Conservation (phyloP, 2,888 invertebrate genomes). For the Congeria kusceri region DNA sequence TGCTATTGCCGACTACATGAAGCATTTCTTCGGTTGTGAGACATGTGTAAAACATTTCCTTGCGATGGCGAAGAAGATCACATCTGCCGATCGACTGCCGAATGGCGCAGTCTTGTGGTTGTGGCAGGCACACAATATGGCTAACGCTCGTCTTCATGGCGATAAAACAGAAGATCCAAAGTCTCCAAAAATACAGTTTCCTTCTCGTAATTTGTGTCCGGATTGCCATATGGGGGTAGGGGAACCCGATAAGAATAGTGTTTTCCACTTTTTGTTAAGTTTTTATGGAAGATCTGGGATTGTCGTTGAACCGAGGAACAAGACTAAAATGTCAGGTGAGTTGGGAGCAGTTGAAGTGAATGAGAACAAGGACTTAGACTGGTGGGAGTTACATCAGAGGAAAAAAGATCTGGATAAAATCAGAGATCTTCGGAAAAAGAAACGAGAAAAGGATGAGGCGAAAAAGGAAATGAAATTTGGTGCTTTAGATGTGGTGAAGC, state of each 20-base stretch:
- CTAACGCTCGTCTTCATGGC: constrained; percentile 94
- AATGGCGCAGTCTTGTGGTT: constrained; percentile 95
- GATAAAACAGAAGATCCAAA: constrained; percentile 95
- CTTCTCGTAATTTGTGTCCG: constrained; percentile 89
- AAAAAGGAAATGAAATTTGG: constrained; percentile 28
- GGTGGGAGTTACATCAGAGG: constrained; percentile 79
- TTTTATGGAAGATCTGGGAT: constrained; percentile 75
- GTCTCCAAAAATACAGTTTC: constrained; percentile 96
- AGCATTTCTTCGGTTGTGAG: constrained; percentile 96
- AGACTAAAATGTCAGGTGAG: neutral
- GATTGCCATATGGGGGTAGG: constrained; percentile 68
- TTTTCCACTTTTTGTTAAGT: constrained; percentile 72
- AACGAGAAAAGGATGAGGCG: constrained; percentile 46
- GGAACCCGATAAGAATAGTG: constrained; percentile 66
- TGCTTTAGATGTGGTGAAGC: constrained; percentile 20
- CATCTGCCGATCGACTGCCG: constrained; percentile 89
- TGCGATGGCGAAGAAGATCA: constrained; percentile 91
- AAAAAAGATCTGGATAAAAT: constrained; percentile 74
- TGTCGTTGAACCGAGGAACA: constrained; percentile 32
- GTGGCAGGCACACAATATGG: constrained; percentile 96
- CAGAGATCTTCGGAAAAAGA: constrained; percentile 57
- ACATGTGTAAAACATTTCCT: constrained; percentile 96
- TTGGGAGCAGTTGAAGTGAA: constrained; percentile 9
- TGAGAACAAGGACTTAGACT: constrained; percentile 67
- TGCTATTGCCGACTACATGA: constrained; percentile 88